Conservation (phyloP, 2,888 invertebrate genomes). For the Calameuta pallipes region DNA sequence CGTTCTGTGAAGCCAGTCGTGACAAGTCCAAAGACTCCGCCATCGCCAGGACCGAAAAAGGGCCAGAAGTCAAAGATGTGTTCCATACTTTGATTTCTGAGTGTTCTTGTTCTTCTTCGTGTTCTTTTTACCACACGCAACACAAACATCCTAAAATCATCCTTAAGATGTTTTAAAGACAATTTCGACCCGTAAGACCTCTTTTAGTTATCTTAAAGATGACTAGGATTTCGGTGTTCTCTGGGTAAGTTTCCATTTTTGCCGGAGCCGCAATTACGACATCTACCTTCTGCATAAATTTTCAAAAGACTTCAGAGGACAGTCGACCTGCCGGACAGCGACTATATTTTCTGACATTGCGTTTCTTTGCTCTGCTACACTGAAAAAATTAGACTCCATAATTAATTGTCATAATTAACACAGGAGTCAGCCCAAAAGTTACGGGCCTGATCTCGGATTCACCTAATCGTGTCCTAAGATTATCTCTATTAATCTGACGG, state of each 20-base stretch:
- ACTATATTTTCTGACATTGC: neutral
- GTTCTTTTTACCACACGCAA: neutral
- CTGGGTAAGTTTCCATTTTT: too few species aligned
- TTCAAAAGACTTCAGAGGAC: neutral
- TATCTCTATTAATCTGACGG: neutral
- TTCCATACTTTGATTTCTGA: constrained; percentile 12
- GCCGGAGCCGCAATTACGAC: neutral
- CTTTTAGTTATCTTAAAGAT: too few species aligned
- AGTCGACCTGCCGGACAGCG: neutral
- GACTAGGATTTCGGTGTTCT: too few species aligned
- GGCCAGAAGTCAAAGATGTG: constrained; percentile 19
- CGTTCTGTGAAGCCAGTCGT: neutral
- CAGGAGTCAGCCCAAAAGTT: neutral
- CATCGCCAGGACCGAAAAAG: constrained; percentile 12
- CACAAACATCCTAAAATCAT: too few species aligned
- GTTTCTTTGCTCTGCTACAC: neutral
- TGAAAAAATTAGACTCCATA: neutral
- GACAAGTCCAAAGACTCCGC: constrained; percentile 3
- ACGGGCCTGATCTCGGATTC: neutral
- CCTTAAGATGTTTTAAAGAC: too few species aligned
- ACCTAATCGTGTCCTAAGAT: neutral
- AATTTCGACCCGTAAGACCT: too few species aligned
- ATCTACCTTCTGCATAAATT: neutral
- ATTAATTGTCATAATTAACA: neutral
- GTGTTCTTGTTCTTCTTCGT: neutral